Base-by-base conservation (phyloP, 2,113 vertebrate species). In the Nanorana parkeri region DNA sequence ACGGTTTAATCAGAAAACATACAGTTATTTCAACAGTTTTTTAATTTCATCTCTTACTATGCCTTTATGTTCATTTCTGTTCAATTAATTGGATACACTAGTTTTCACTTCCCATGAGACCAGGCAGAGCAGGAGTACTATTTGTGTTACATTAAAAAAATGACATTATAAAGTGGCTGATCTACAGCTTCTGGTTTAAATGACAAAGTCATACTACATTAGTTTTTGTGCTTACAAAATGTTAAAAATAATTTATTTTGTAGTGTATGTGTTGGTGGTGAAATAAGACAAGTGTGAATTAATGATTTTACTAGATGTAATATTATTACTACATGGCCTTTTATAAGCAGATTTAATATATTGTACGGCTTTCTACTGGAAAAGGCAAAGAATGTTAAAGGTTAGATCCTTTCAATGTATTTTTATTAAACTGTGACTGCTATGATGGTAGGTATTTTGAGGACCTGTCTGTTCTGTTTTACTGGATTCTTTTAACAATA, bases 1-100 rank as follows among this genome's bases (percentile, higher is more conserved):
- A 88, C 88, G 89, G 91, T 93, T 94, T 92, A 94, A 94, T 93
- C 91, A 92, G 92, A 90, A 92, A 92, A 92, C 90, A 91, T 82
- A 85, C 86, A 90, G 88, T 89, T 91, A 88, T 92, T 92, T 86
- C 87, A 87, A 89, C 86, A 89, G 88, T 91, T 90, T 92, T 94
- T 90, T 94, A 94, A 95, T 94, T 94, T 93, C 91, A 83, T 87
- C 84, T 83, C 90, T 94, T 90, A 89, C 91, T 90, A 91, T 89
- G 91, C 88, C 89, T 91, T 90, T 89, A 89, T 93, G 93, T 93
- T 93, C 88, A 86, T 88, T 55, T 76, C 87, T 90, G 92, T 93
- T 92, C 87, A 74, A 85, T 93, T 94, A 94, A 94, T 95, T 95
- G 93, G 91, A 92, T 90, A 93, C 92, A 91, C 85, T 83, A 65